Percentiles rank a stretch among this genome's conserved stretches.
phyloP scores from a whole-genome alignment of 2,797 vertebrate species.

The Hippopotamyrus pictus region DNA sequence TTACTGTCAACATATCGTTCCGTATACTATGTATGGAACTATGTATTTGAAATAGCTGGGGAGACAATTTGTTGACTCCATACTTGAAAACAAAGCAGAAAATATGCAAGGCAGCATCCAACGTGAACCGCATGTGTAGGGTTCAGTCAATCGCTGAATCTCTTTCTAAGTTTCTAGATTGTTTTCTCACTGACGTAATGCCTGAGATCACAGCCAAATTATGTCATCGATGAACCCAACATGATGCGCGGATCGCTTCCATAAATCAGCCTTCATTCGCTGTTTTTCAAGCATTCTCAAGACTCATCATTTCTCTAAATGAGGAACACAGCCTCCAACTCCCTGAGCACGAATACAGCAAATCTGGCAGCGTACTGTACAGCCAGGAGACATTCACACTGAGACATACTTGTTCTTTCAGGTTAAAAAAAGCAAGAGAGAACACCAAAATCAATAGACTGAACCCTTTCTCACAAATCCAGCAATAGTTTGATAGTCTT shows the following conservation, averaged over 20 bases:
- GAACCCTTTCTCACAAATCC: background rate
- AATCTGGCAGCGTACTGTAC: background rate
- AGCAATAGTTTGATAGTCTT: background rate
- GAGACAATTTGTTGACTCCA: background rate
- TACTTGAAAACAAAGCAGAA: background rate
- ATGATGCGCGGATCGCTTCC: background rate
- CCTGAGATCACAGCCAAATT: constrained; percentile 19
- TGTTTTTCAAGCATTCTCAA: background rate
- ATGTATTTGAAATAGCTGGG: background rate
- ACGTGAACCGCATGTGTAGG: background rate
- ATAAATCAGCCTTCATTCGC: constrained; percentile 6
- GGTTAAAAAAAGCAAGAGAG: background rate
- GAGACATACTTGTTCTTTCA: background rate
- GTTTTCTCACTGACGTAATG: constrained; percentile 4
- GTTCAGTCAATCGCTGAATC: constrained; percentile 12
- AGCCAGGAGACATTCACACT: background rate
- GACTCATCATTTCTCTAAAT: background rate
- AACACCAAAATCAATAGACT: background rate
- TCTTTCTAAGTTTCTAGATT: background rate
- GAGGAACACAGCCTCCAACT: background rate
- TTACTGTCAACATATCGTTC: background rate
- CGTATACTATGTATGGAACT: background rate
- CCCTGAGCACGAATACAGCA: background rate
- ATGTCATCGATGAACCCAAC: constrained; percentile 14
- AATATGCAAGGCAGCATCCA: background rate